Conservation (phyloP, 2,113 vertebrate genomes). For the Globicephala melas region DNA sequence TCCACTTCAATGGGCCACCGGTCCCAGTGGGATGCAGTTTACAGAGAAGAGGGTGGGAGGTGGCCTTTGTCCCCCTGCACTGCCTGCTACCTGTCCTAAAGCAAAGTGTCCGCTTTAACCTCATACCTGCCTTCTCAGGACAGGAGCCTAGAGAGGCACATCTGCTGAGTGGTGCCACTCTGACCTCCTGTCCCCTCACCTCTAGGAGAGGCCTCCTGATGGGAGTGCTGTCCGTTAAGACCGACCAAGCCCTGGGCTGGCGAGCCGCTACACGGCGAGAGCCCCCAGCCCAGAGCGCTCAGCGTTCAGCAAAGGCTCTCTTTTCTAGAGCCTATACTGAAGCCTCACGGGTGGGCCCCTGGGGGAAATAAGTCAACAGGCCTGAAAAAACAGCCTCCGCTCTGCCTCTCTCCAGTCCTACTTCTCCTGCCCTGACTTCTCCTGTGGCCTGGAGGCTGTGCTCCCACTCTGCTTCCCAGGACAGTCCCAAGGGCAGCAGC, state of each 20-base stretch:
- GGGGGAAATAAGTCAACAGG: neutral
- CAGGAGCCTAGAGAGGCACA: neutral
- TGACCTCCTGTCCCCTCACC: neutral
- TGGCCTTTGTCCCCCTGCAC: too few relatives aligned
- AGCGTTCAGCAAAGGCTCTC: too few relatives aligned
- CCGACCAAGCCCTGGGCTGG: neutral
- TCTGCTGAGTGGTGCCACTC: neutral
- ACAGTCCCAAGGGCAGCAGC: rapidly evolving
- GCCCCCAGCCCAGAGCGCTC: neutral
- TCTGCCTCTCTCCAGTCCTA: neutral
- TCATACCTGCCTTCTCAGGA: neutral
- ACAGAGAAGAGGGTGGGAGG: neutral
- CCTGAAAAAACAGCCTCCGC: neutral
- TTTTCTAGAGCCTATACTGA: neutral
- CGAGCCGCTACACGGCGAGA: rapidly evolving
- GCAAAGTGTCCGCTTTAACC: neutral
- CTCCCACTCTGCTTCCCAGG: neutral
- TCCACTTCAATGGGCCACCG: neutral
- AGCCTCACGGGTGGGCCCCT: neutral
- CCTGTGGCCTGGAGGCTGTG: neutral
- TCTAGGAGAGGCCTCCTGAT: neutral
- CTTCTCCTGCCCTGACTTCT: too few relatives aligned
- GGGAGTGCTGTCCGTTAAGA: neutral
- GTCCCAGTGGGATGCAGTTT: neutral
- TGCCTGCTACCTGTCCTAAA: neutral